Percentiles rank a stretch among this genome's conserved stretches.
phyloP scores from a whole-genome alignment of 2,797 vertebrate genomes.

The Selene dorsalis region DNA sequence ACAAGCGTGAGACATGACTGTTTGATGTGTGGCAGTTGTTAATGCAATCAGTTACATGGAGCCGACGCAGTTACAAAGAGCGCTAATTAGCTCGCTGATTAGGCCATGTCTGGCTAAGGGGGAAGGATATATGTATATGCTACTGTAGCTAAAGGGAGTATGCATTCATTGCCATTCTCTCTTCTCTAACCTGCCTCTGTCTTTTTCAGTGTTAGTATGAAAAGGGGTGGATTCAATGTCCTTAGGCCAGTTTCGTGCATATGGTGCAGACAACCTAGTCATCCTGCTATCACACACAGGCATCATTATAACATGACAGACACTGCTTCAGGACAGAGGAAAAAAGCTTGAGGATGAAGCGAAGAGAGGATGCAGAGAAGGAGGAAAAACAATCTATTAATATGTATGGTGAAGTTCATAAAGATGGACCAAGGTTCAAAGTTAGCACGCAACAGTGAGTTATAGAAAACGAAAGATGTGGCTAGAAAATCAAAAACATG shows the following conservation, averaged over 20 bases:
- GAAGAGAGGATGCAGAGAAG: not conserved
- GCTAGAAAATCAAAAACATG: not conserved
- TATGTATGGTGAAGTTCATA: not conserved
- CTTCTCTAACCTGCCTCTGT: conserved; percentile 10
- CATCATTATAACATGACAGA: conserved; percentile 47
- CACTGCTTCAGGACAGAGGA: conserved; percentile 35
- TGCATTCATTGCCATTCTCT: conserved; percentile 38
- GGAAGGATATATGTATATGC: conserved; percentile 60
- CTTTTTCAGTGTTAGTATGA: conserved; percentile 27
- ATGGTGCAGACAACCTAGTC: conserved; percentile 39
- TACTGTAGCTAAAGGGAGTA: conserved; percentile 58
- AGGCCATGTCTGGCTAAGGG: conserved; percentile 72
- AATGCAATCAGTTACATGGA: conserved; percentile 79
- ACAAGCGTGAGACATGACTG: conserved; percentile 62
- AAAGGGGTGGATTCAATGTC: conserved; percentile 41
- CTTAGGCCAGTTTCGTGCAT: conserved; percentile 51
- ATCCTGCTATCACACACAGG: conserved; percentile 44
- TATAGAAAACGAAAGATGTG: not conserved
- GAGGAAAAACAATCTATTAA: not conserved
- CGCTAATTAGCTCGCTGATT: conserved; percentile 78
- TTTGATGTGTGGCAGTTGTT: conserved; percentile 79
- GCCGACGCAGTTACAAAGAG: conserved; percentile 67
- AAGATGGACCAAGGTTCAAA: conserved; percentile 5
- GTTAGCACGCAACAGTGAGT: too few relatives aligned
- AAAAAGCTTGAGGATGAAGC: conserved; percentile 16